Evolutionary conservation across 2,797 vertebrate genomes (phyloP), one percentile per base, ranked within the genome.

Genomic region (Amphiprion clarkii): DNA sequence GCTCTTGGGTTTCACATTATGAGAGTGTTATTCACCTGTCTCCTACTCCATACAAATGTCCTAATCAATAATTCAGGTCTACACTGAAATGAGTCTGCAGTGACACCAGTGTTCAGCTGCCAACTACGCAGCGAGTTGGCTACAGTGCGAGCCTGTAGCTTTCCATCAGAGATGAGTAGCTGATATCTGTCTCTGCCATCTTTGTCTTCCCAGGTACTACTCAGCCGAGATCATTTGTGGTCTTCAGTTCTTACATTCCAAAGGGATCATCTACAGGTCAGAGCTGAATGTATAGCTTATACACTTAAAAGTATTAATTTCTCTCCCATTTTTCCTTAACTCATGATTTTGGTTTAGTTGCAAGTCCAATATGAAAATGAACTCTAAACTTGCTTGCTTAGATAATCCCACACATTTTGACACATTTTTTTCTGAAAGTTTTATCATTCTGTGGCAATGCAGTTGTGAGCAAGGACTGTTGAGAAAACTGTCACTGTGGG

Each of bases 241-340:
- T 40, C 94, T 99, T 44, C 96, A 99, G 94, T 99, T 99, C 84
- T 95, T 99, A 53, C 98, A 99, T 85, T 92, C 94, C 82, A 99
- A 97, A 95, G 97, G 97, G 64, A 96, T 99, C 91, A 98, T 99
- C 92, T 99, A 99, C 94, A 99, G 98, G 98, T 99, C 90, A 89
- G 87, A 78, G 46, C 33, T 55, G 36, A 29, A 56, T 63, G 21
- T 56, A 55, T 46, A 65, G 23, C 17, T 65, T 16, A 79, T 14
- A 52, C 49, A 39, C 33, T 54, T 66, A 40, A 48, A 54, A 27
- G 23, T 53, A 14, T 1, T 14, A 2, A 49, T 54, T 58, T 67
- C 4, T 65, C 56, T 23, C 23, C 27, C 1, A 1, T 40, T 63
- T 48, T 27, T 48, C 29, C 21, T 7, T 23, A 10, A 36, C 23